Percentiles rank a stretch among this genome's conserved stretches.
phyloP scores from a whole-genome alignment of 2,797 vertebrate genomes.

The Myiotriccus ornatus region DNA sequence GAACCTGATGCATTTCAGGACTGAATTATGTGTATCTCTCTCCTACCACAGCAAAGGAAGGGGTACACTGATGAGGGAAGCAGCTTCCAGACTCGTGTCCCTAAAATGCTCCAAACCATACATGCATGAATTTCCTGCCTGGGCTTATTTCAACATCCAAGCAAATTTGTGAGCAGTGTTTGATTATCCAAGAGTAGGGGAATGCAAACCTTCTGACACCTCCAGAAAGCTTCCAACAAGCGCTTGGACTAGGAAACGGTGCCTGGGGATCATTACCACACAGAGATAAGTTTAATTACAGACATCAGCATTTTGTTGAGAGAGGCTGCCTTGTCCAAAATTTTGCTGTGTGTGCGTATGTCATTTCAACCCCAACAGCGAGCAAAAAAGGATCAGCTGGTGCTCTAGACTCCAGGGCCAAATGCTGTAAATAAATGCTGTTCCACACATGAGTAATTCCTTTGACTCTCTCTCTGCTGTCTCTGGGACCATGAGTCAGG shows the following conservation, averaged over 20 bases:
- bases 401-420: conserved; percentile 16
- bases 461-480: neutral
- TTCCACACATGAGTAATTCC: conserved; percentile 20
- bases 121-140: neutral
- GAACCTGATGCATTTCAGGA: neutral
- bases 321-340: conserved; percentile 17
- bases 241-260: conserved; percentile 13
- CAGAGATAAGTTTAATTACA: conserved; percentile 47
- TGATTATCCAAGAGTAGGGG: conserved; percentile 18
- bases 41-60: neutral
- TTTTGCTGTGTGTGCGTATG: neutral
- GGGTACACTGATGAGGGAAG: neutral
- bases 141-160: neutral
- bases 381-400: conserved; percentile 53
- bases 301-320: conserved; percentile 43
- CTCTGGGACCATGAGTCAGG: neutral
- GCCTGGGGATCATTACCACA: conserved; percentile 46
- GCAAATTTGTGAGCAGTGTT: neutral
- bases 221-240: conserved; percentile 30
- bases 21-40: accelerated
- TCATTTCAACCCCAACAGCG: conserved; percentile 28
- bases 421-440: conserved; percentile 19
- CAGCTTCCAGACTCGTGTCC: neutral
- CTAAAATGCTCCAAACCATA: neutral
- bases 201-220: conserved; percentile 42